These are phyloP conservation scores for Pecten maximus DNA, from an alignment of 2,888 invertebrate genomes.

Conservation along the genomic window DNA sequence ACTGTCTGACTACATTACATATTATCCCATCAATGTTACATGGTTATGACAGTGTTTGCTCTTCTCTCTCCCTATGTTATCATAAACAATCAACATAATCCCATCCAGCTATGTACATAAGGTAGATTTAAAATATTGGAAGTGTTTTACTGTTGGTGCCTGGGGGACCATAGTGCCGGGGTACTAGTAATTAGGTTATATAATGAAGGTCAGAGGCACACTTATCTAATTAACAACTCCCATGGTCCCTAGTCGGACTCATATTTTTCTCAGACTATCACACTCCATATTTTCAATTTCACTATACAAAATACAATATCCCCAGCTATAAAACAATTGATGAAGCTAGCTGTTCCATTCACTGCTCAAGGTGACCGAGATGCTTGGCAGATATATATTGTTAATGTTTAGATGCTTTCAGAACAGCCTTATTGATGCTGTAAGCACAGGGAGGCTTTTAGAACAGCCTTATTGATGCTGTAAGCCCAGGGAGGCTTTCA, in stretches of 20 bases:
- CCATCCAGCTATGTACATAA: conserved; percentile 13
- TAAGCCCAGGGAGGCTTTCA: neutral
- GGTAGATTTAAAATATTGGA: neutral
- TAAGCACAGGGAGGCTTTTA: neutral
- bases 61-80: neutral
- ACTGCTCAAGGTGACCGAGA: neutral
- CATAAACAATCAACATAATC: neutral
- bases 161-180: neutral
- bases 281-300: neutral
- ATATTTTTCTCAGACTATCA: neutral
- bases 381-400: neutral
- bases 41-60: neutral
- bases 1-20: neutral
- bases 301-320: neutral
- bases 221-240: conserved; percentile 2
- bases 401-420: neutral
- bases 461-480: neutral
- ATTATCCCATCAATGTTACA: neutral
- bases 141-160: conserved; percentile 4
- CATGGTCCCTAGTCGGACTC: neutral
- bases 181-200: conserved; percentile 4
- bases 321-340: neutral
- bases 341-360: neutral
- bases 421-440: neutral
- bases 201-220: conserved; percentile 13